phyloP scores from a whole-genome alignment of 2,888 invertebrate genomes.

The Julus scandinavius region DNA sequence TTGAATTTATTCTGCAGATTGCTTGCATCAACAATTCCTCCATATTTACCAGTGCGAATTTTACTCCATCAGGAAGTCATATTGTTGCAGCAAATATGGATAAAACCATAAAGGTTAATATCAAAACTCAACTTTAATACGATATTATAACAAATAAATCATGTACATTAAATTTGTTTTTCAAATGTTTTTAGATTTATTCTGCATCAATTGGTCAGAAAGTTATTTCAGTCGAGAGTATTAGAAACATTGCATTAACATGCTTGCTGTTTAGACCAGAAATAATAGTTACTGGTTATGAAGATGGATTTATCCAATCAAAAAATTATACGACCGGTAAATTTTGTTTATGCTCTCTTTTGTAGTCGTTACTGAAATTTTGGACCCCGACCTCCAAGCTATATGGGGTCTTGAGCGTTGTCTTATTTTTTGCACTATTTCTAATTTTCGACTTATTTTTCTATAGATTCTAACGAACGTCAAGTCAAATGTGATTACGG shows the following conservation, averaged over 20 bases:
- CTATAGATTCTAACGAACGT: not conserved
- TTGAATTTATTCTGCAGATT: slow-evolving; percentile 32
- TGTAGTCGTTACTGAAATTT: not conserved
- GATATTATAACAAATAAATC: not conserved
- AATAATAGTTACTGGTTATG: slow-evolving; percentile 33
- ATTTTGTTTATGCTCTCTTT: not conserved
- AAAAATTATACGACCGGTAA: slow-evolving; percentile 1
- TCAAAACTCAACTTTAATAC: not conserved
- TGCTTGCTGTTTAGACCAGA: not conserved
- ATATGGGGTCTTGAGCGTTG: too few species aligned
- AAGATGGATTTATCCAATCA: slow-evolving; percentile 51
- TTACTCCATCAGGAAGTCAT: slow-evolving; percentile 30
- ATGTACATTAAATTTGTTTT: slow-evolving; percentile 8
- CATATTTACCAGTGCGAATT: slow-evolving; percentile 28
- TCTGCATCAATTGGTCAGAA: slow-evolving; percentile 28
- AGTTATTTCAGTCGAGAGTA: not conserved
- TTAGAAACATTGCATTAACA: slow-evolving; percentile 31
- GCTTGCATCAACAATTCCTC: not conserved
- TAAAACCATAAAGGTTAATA: slow-evolving; percentile 37
- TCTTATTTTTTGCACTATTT: too few species aligned
- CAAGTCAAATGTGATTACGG: not conserved
- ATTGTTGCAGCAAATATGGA: not conserved
- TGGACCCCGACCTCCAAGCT: too few species aligned
- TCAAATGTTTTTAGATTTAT: slow-evolving; percentile 44
- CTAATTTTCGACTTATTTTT: not conserved